Percentiles rank a stretch among this genome's conserved stretches.
These are phyloP conservation scores for Drosophila prostipennis DNA, from an alignment of 2,888 invertebrate species.

Conservation along the genomic window DNA sequence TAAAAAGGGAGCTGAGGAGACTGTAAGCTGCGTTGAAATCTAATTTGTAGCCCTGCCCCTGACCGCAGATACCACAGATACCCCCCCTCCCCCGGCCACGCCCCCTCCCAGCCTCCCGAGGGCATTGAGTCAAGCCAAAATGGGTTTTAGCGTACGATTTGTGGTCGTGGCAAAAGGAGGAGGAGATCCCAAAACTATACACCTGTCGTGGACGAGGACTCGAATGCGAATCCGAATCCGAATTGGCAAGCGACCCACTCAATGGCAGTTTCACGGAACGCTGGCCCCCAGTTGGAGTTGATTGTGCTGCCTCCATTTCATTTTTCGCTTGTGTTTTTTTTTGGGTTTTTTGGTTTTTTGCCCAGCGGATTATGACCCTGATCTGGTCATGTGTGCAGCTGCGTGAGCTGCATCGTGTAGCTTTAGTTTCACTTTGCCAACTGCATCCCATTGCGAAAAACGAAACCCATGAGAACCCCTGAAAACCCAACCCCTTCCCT, in stretches of 20 bases:
- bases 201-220: constrained; percentile 27
- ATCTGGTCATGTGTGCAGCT: constrained; percentile 65
- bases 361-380: constrained; percentile 73
- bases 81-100: neutral
- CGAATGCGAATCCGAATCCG: constrained; percentile 18
- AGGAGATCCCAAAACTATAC: constrained; percentile 29
- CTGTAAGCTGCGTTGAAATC: constrained; percentile 68
- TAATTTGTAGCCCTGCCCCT: constrained; percentile 60
- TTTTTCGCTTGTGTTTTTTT: constrained; percentile 18
- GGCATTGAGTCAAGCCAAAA: constrained; percentile 59
- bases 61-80: constrained; percentile 30
- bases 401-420: constrained; percentile 39
- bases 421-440: constrained; percentile 73
- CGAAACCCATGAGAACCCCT: neutral
- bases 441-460: constrained; percentile 52
- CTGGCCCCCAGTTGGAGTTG: constrained; percentile 49
- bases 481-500: neutral
- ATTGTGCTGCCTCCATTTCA: constrained; percentile 32
- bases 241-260: constrained; percentile 21
- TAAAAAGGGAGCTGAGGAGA: constrained; percentile 1
- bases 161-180: constrained; percentile 50
- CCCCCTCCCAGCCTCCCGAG: constrained; percentile 36
- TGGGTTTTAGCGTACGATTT: constrained; percentile 71
- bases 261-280: constrained; percentile 39
- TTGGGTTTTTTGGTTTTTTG: constrained; percentile 54